Evolutionary conservation across 2,888 invertebrate species (phyloP), one percentile per base, ranked within the genome.

Genomic region (Caenorhabditis panamensis): DNA sequence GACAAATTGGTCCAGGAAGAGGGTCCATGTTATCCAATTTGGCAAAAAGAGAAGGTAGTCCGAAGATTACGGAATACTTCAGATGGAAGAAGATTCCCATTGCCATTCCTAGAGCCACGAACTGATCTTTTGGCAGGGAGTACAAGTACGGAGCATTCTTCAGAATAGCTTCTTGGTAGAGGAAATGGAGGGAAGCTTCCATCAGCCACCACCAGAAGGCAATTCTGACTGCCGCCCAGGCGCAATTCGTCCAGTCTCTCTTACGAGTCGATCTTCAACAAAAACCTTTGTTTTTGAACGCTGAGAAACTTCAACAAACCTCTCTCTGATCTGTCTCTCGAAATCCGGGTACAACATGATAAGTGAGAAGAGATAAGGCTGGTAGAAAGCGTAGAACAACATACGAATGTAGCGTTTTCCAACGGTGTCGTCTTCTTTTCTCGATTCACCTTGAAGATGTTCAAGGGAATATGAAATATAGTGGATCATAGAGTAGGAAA

Each of bases 61-160:
- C 92, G 85, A 92, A 92, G 72, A 92, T 90, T n/a, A 92, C 91
- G 2, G 91, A 88, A 84, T 92, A 92, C 80, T 92, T 92, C 18
- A 91, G 78, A 89, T 92, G 92, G 88, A 92, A 92, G 84, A 92
- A 92, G 75, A 91, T 91, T 18, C 92, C 92, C 68, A 89, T 73
- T 1, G 90, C 89, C 90, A 90, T 90, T 67, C 90, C 90, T 9
- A 90, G 73, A 1, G 88, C 77, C 0, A 90, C 90, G 56, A 90
- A 90, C 28, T 89, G 85, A 76, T 90, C 85, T 62, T 90, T 90
- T 5, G 87, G 87, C 13, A 89, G 82, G 4, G 84, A 77, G 64
- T 72, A 82, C 1, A 81, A 54, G 59, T 82, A 85, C 16, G 72
- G 64, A 1, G 49, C 62, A 37, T 85, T 78, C 20, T 87, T 84